Conservation (phyloP, 2,797 vertebrate species). For the Eremophila alpestris region DNA sequence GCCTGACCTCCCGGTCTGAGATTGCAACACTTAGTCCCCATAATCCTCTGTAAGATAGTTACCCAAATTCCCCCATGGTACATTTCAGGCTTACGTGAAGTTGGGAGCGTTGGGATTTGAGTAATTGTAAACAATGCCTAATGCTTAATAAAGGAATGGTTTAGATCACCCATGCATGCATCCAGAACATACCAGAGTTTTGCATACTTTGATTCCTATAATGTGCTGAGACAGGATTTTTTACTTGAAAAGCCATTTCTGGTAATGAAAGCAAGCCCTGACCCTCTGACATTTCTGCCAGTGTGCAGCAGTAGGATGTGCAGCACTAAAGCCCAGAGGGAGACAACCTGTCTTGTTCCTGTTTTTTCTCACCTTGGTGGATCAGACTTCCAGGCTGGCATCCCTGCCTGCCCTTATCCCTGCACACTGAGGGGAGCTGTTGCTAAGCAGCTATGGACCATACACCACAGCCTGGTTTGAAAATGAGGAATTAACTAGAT, state of each 20-base stretch:
- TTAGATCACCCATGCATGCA: background rate
- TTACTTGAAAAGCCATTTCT: background rate
- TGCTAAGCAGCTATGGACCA: slow-evolving; percentile 43
- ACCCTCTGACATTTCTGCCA: background rate
- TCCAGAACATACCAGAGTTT: background rate
- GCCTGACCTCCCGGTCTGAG: background rate
- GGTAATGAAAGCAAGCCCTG: background rate
- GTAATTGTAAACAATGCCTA: background rate
- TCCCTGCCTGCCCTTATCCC: background rate
- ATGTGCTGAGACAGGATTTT: background rate
- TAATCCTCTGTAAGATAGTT: background rate
- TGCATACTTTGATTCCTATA: background rate
- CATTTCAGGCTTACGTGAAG: background rate
- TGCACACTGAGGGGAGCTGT: background rate
- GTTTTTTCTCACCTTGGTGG: slow-evolving; percentile 12
- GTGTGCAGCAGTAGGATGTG: background rate
- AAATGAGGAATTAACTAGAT: slow-evolving; percentile 26
- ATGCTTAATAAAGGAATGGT: background rate
- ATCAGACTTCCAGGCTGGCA: background rate
- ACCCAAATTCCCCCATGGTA: background rate
- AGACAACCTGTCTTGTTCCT: background rate
- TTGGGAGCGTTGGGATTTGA: background rate
- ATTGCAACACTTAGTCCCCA: background rate
- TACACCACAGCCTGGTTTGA: background rate
- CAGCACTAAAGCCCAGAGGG: background rate